Conservation (phyloP, 2,888 invertebrate genomes). For the Sminthurinus aureus region DNA sequence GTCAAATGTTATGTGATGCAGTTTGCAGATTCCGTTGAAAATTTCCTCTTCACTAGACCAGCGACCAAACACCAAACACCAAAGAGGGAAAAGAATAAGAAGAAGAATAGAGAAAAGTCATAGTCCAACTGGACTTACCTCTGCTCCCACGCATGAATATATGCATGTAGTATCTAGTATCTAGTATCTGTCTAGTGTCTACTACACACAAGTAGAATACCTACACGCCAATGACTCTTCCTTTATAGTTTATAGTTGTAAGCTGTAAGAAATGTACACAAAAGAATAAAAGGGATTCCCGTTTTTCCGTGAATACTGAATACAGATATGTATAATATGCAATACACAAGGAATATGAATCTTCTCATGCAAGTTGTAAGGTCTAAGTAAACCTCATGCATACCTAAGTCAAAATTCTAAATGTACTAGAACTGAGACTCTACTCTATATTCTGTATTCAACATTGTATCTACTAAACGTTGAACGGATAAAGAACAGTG, state of each 20-base stretch:
- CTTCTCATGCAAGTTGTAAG: background rate
- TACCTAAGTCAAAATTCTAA: background rate
- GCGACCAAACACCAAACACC: slow-evolving; percentile 5
- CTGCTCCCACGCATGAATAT: background rate
- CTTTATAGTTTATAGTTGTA: too few species aligned
- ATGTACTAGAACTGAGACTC: background rate
- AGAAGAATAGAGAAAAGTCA: slow-evolving; percentile 14
- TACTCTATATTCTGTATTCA: background rate
- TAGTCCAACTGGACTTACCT: slow-evolving; percentile 33
- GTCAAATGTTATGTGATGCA: too few species aligned
- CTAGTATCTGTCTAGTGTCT: too few species aligned
- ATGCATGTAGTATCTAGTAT: background rate
- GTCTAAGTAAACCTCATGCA: background rate
- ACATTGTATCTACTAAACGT: background rate
- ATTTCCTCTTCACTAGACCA: slow-evolving; percentile 12
- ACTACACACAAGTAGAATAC: too few species aligned
- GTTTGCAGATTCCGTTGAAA: background rate
- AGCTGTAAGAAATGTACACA: too few species aligned
- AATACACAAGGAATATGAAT: background rate
- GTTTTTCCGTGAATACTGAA: too few species aligned
- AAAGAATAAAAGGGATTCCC: too few species aligned
- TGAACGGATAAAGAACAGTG: background rate
- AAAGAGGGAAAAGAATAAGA: slow-evolving; percentile 1
- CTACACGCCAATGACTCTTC: background rate
- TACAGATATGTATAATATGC: too few species aligned